A percentile compares a stretch with the other conserved stretches of the same genome.
Evolutionary conservation across 2,113 vertebrate genomes (phyloP).

Genomic region (Thermophis baileyi): DNA sequence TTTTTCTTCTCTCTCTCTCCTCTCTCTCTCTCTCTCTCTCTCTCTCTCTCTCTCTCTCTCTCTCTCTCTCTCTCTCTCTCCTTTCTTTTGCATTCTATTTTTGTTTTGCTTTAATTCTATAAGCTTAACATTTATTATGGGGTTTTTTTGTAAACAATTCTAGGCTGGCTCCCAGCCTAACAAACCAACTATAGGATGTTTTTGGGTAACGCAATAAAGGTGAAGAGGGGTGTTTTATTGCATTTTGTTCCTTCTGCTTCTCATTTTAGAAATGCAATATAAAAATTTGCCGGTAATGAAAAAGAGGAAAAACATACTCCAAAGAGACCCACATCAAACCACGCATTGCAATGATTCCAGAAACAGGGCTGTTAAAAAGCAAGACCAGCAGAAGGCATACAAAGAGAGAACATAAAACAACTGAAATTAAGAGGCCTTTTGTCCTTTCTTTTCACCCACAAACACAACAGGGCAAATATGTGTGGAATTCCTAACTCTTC

Average conservation of each 20-base stretch:
- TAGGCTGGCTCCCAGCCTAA: background rate
- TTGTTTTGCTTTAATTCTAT: background rate
- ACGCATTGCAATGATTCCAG: background rate
- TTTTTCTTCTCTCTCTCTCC: background rate
- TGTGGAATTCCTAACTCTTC: background rate
- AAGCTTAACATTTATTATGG: background rate
- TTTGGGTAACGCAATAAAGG: background rate
- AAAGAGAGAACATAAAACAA: background rate
- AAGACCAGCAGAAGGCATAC: background rate
- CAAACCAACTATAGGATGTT: background rate
- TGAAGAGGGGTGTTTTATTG: background rate
- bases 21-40: background rate
- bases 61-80: background rate
- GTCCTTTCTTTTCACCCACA: background rate
- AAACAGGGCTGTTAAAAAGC: background rate
- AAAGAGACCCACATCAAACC: background rate
- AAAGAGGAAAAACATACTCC: background rate
- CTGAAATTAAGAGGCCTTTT: background rate
- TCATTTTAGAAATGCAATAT: background rate
- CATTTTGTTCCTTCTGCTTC: background rate
- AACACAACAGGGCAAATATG: background rate
- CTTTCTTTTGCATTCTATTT: background rate
- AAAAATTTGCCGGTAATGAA: background rate
- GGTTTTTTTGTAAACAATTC: background rate
- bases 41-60: too few species aligned